Base-by-base conservation (phyloP, 2,113 vertebrate species). In the Antechinus flavipes region DNA sequence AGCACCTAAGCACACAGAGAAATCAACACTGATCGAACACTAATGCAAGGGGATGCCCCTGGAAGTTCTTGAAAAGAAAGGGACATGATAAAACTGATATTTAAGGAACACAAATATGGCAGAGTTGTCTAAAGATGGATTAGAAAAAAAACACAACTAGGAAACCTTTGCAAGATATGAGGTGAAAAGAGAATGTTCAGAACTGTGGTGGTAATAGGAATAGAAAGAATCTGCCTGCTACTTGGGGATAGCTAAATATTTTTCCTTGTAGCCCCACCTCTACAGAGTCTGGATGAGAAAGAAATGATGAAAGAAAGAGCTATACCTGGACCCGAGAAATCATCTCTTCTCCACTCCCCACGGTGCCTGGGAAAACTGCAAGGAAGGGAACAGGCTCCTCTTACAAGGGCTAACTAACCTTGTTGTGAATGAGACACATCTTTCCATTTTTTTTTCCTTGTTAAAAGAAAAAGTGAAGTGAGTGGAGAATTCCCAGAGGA, bases 401-500 rank as follows among this genome's bases (percentile, higher is more conserved):
- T 90, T 90, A 90, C 93, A 90, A 54, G 58, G 52, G n/a, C 25
- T 96, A 93, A 84, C 50, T 6, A 58, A 95, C 68, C 54, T 42
- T 47, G 68, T 42, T 76, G 47, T 89, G 89, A 92, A 93, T 61
- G 89, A 95, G 53, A 26, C 91, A 92, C 11, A 92, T 54, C 54
- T 94, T 91, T n/a, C 52, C 68, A 42, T 23, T 93, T 89, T n/a
- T 89, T n/a, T 42, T 89, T 7, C n/a, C n/a, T 1, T 53, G 27
- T 19, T 46, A 91, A 96, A 89, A 90, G 90, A 93, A 95, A 95
- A 92, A 54, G 68, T 50, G 55, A 95, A 94, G 93, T 91, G 53
- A 96, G 53, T 55, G 47, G 53, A 94, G 92, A 97, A 92, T 93
- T 95, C 93, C 91, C 95, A 92, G 54, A 94, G 94, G 94, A 53